A percentile compares a stretch with the other conserved stretches of the same genome.
Evolutionary conservation across 2,888 invertebrate species (phyloP).

Genomic region (Lordiphosa andalusiaca): DNA sequence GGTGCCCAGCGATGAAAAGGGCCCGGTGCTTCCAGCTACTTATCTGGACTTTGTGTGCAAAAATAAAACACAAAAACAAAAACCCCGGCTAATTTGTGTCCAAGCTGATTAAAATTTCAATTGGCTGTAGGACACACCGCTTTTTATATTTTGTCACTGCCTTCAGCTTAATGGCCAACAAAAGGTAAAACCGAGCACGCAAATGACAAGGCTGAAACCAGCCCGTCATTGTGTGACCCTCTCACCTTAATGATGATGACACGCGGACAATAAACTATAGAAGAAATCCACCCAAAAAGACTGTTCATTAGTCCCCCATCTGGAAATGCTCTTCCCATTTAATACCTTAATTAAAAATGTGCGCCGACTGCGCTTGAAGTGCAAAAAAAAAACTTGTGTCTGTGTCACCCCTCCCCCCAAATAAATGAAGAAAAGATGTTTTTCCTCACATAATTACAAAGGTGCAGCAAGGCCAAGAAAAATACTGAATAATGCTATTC

Average conservation of each 20-base stretch:
- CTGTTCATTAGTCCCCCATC: constrained; percentile 58
- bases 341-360: constrained; percentile 72
- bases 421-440: constrained; percentile 53
- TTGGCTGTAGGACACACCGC: constrained; percentile 35
- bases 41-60: constrained; percentile 41
- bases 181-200: constrained; percentile 48
- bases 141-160: constrained; percentile 23
- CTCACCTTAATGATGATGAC: constrained; percentile 59
- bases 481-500: constrained; percentile 68
- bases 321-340: constrained; percentile 50
- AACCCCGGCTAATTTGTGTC: constrained; percentile 64
- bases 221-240: constrained; percentile 41
- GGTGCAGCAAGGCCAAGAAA: constrained; percentile 30
- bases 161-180: constrained; percentile 62
- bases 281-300: constrained; percentile 29
- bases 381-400: constrained; percentile 16
- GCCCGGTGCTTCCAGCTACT: constrained; percentile 20
- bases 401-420: constrained; percentile 1
- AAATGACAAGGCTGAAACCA: constrained; percentile 51
- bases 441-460: constrained; percentile 48
- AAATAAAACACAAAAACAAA: constrained; percentile 32
- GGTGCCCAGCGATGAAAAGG: constrained; percentile 6
- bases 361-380: constrained; percentile 52
- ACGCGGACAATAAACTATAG: constrained; percentile 51
- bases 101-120: constrained; percentile 70